These are phyloP conservation scores for Cervus canadensis DNA, from an alignment of 2,113 vertebrate genomes.

Conservation along the genomic window DNA sequence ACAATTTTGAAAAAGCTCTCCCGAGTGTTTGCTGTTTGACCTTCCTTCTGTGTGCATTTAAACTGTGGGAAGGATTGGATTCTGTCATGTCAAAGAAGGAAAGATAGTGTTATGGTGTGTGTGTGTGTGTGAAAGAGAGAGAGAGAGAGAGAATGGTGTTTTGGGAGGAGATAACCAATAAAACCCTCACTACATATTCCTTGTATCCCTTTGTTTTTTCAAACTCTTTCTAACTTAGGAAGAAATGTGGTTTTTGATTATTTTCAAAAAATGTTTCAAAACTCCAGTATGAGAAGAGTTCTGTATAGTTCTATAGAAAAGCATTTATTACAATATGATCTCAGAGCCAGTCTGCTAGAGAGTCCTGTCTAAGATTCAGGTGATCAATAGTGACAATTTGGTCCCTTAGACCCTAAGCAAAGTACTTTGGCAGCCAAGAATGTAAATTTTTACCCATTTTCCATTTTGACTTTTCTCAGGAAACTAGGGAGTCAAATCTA, in stretches of 20 bases:
- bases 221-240: background rate
- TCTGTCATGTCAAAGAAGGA: slow-evolving; percentile 15
- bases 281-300: background rate
- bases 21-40: background rate
- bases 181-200: background rate
- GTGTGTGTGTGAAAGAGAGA: background rate
- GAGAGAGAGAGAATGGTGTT: background rate
- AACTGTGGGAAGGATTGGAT: background rate
- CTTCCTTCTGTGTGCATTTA: background rate
- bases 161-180: background rate
- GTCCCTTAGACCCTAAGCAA: slow-evolving; percentile 4
- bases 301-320: background rate
- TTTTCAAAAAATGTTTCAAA: background rate
- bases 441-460: slow-evolving; percentile 30
- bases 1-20: background rate
- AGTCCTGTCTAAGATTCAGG: background rate
- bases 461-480: background rate
- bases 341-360: background rate
- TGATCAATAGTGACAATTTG: slow-evolving; percentile 17
- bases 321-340: background rate
- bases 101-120: background rate
- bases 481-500: background rate
- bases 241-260: background rate
- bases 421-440: slow-evolving; percentile 34
- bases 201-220: background rate